Conservation (phyloP, 1,140 invertebrate species). For the Scaptomyza montana region DNA sequence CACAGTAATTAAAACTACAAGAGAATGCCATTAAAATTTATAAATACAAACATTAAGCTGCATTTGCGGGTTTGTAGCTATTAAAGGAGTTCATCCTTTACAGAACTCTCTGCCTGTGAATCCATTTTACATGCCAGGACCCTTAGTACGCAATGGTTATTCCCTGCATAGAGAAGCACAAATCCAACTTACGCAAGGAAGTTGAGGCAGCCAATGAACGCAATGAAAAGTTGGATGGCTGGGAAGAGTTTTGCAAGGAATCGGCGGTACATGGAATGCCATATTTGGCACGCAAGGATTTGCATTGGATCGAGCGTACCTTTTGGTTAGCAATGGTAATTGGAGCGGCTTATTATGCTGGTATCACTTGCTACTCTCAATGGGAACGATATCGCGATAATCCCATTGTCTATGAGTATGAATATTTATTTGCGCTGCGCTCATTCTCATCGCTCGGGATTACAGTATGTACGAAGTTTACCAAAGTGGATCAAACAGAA, state of each 20-base stretch:
- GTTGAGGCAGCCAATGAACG: not conserved
- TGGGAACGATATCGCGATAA: conserved; percentile 73
- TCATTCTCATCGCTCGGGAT: conserved; percentile 67
- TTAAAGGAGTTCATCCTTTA: conserved; percentile 19
- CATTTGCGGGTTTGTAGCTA: too few relatives aligned
- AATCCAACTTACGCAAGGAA: conserved; percentile 1
- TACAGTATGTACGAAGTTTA: conserved; percentile 63
- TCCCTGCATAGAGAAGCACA: conserved; percentile 1
- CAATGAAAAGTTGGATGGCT: conserved; percentile 34
- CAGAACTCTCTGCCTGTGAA: not conserved
- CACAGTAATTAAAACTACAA: conserved; percentile 13
- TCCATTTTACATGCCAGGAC: not conserved
- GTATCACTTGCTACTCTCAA: conserved; percentile 59
- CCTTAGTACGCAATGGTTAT: conserved; percentile 14
- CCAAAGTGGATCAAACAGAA: conserved; percentile 27
- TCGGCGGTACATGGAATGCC: conserved; percentile 69
- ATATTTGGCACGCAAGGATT: conserved; percentile 61
- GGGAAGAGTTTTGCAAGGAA: conserved; percentile 49
- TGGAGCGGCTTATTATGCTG: conserved; percentile 58
- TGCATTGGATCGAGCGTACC: conserved; percentile 68
- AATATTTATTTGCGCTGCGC: conserved; percentile 60
- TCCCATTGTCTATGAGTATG: conserved; percentile 74
- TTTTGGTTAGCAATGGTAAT: conserved; percentile 63
- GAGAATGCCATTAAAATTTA: conserved; percentile 31
- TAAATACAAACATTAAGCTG: not conserved